Evolutionary conservation across 2,888 invertebrate genomes (phyloP).

Genomic region (Ditula angustiorana): DNA sequence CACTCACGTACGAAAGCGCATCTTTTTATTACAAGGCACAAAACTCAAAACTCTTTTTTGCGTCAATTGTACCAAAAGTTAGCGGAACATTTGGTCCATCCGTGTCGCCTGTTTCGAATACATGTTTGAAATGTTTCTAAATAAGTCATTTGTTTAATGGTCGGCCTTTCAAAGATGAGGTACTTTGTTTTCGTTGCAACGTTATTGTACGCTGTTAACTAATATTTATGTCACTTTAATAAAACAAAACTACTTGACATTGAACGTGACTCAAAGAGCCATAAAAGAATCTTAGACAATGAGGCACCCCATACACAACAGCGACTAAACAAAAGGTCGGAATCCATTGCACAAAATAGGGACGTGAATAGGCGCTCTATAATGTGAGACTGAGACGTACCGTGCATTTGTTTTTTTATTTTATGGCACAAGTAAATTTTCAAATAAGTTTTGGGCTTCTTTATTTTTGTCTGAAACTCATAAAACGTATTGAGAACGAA

Average conservation of each 20-base stretch:
- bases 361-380: slow-evolving; percentile 33
- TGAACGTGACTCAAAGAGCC: slow-evolving; percentile 31
- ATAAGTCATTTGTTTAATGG: slow-evolving; percentile 25
- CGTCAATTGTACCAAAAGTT: neutral
- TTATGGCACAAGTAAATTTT: slow-evolving; percentile 18
- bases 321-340: slow-evolving; percentile 34
- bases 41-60: neutral
- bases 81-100: neutral
- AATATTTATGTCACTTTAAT: slow-evolving; percentile 36
- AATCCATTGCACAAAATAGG: slow-evolving; percentile 33
- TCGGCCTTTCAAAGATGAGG: slow-evolving; percentile 17
- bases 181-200: slow-evolving; percentile 16
- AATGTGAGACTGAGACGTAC: slow-evolving; percentile 25
- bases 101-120: neutral
- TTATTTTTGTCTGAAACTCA: slow-evolving; percentile 22
- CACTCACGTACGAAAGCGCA: no score
- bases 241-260: slow-evolving; percentile 37
- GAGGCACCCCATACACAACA: slow-evolving; percentile 33
- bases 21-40: no score
- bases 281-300: slow-evolving; percentile 36
- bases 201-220: slow-evolving; percentile 29
- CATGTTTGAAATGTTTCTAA: slow-evolving; percentile 2
- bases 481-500: slow-evolving; percentile 10
- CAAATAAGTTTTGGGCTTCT: slow-evolving; percentile 7
- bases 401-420: slow-evolving; percentile 29